phyloP scores from a whole-genome alignment of 2,888 invertebrate genomes.

The Hyles lineata region DNA sequence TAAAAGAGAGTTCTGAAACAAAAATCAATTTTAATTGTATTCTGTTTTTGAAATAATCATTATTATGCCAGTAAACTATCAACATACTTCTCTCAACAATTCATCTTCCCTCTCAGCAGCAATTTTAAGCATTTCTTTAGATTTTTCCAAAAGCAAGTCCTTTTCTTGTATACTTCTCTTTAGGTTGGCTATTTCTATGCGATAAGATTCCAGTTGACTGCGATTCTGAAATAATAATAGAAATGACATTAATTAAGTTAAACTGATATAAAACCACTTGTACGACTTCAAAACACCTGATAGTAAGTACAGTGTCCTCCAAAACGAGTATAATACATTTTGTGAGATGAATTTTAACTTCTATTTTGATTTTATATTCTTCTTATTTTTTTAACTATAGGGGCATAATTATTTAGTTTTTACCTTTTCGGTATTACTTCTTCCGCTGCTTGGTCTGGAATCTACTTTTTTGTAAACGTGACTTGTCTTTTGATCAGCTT shows the following conservation, averaged over 20 bases:
- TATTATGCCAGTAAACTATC: neutral
- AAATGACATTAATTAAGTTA: neutral
- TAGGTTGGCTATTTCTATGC: slow-evolving; percentile 78
- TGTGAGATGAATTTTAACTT: too few species aligned
- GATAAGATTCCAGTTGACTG: slow-evolving; percentile 65
- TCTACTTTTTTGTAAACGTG: slow-evolving; percentile 57
- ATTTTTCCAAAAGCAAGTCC: slow-evolving; percentile 83
- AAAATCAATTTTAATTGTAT: neutral
- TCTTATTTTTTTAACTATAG: too few species aligned
- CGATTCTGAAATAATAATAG: slow-evolving; percentile 53
- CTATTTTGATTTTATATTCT: too few species aligned
- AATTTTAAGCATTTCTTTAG: slow-evolving; percentile 85
- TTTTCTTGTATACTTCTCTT: slow-evolving; percentile 84
- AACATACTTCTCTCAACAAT: slow-evolving; percentile 81
- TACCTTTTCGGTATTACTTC: slow-evolving; percentile 70
- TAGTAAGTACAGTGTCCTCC: too few species aligned
- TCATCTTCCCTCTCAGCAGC: slow-evolving; percentile 86
- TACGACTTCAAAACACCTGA: too few species aligned
- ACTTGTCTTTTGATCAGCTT: slow-evolving; percentile 69
- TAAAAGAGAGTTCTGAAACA: slow-evolving; percentile 64
- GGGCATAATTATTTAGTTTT: neutral
- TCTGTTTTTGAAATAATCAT: neutral
- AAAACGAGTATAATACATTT: too few species aligned
- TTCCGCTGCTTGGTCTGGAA: slow-evolving; percentile 68
- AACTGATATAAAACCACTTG: neutral